These are phyloP conservation scores for Chrysolina haemoptera DNA, from an alignment of 2,888 invertebrate genomes.

Conservation along the genomic window DNA sequence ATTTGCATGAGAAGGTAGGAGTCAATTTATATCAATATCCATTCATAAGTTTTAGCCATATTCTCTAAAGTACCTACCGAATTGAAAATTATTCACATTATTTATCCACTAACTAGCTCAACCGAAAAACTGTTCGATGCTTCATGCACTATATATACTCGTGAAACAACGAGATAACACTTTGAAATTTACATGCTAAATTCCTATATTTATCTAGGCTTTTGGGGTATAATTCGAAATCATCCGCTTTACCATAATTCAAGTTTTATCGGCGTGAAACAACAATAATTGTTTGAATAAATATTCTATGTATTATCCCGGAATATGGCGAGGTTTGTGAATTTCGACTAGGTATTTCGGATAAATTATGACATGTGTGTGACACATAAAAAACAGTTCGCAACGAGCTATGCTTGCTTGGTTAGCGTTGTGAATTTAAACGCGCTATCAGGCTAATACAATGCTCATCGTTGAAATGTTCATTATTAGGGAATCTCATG, in stretches of 20 bases:
- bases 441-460: background rate
- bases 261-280: slow-evolving; percentile 45
- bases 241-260: slow-evolving; percentile 45
- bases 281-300: slow-evolving; percentile 45
- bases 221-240: slow-evolving; percentile 40
- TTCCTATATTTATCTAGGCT: slow-evolving; percentile 44
- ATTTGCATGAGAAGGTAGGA: too few relatives aligned
- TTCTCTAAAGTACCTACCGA: too few relatives aligned
- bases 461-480: background rate
- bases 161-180: slow-evolving; percentile 14
- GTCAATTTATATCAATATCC: too few relatives aligned
- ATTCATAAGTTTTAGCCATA: too few relatives aligned
- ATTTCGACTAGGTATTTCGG: slow-evolving; percentile 21
- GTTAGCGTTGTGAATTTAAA: slow-evolving; percentile 4
- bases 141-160: slow-evolving; percentile 4
- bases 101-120: background rate
- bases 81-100: too few relatives aligned
- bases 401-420: background rate
- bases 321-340: slow-evolving; percentile 25
- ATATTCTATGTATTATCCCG: slow-evolving; percentile 27
- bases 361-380: slow-evolving; percentile 21
- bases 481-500: too few relatives aligned
- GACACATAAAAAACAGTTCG: slow-evolving; percentile 4
- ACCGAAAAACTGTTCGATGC: background rate
- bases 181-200: slow-evolving; percentile 50